Percentiles rank a stretch among this genome's conserved stretches.
Evolutionary conservation across 30 jellyfish, hydroid and myxozoan genomes (phyloP).

Genomic region (Rhopilema esculentum): DNA sequence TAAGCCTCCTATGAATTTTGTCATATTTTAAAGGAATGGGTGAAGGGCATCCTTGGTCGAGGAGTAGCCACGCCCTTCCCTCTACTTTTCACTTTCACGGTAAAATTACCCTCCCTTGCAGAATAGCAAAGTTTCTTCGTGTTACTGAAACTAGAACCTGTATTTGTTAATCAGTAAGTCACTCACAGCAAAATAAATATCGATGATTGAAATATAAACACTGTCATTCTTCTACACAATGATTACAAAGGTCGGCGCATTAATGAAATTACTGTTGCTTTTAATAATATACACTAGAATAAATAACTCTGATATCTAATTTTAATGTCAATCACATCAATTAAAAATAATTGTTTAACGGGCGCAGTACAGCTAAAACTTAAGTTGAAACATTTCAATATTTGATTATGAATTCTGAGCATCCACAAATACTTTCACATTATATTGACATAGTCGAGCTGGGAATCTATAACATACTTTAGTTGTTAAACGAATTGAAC

Average conservation of each 20-base stretch:
- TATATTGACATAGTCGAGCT: neutral
- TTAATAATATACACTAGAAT: neutral
- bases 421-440: neutral
- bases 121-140: neutral
- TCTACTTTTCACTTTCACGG: no score
- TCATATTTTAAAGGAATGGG: no score
- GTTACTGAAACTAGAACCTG: neutral
- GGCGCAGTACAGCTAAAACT: neutral
- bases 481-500: neutral
- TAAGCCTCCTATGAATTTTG: no score
- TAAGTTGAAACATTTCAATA: neutral
- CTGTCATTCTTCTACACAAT: neutral
- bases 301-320: neutral
- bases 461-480: neutral
- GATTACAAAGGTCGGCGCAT: neutral
- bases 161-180: neutral
- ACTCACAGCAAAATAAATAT: neutral
- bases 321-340: neutral
- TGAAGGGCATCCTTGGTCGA: no score
- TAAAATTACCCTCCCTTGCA: no score
- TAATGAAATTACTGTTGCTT: neutral
- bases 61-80: no score
- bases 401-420: neutral
- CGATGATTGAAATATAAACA: neutral
- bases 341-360: neutral